These are phyloP conservation scores for Acanthococcus lagerstroemiae DNA, from an alignment of 2,888 invertebrate species.

Conservation along the genomic window DNA sequence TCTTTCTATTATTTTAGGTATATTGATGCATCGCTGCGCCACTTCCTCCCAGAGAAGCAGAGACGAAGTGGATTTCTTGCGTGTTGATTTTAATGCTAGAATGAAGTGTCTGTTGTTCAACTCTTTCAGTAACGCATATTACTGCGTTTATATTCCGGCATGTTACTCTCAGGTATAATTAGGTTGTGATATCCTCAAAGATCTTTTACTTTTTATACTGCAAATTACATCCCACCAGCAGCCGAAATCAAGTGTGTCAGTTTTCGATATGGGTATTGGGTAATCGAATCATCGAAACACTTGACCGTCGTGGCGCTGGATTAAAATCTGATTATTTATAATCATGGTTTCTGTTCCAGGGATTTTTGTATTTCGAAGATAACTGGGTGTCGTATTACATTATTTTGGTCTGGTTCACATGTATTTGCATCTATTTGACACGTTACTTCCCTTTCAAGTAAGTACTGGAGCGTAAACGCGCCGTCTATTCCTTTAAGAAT, in stretches of 20 bases:
- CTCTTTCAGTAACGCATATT: slow-evolving; percentile 75
- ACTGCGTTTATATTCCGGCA: slow-evolving; percentile 78
- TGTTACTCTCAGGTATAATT: slow-evolving; percentile 77
- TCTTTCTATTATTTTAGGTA: too few species aligned
- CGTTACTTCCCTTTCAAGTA: slow-evolving; percentile 51
- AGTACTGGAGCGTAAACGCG: too few species aligned
- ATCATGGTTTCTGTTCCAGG: slow-evolving; percentile 41
- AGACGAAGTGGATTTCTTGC: slow-evolving; percentile 72
- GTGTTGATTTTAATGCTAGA: slow-evolving; percentile 78
- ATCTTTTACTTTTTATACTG: too few species aligned
- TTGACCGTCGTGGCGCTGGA: too few species aligned
- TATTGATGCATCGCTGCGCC: slow-evolving; percentile 67
- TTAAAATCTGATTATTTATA: too few species aligned
- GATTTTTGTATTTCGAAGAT: slow-evolving; percentile 44
- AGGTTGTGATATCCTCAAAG: too few species aligned
- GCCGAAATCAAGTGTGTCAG: too few species aligned
- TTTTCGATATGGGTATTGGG: too few species aligned
- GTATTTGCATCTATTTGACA: slow-evolving; percentile 61
- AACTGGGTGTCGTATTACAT: slow-evolving; percentile 75
- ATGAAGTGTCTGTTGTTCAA: slow-evolving; percentile 80
- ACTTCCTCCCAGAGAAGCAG: slow-evolving; percentile 60
- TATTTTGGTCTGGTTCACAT: slow-evolving; percentile 71
- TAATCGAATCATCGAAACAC: too few species aligned
- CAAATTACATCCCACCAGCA: too few species aligned
- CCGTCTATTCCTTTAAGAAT: neutral